Conservation (phyloP, 2,113 vertebrate genomes). For the Panthera leo region DNA sequence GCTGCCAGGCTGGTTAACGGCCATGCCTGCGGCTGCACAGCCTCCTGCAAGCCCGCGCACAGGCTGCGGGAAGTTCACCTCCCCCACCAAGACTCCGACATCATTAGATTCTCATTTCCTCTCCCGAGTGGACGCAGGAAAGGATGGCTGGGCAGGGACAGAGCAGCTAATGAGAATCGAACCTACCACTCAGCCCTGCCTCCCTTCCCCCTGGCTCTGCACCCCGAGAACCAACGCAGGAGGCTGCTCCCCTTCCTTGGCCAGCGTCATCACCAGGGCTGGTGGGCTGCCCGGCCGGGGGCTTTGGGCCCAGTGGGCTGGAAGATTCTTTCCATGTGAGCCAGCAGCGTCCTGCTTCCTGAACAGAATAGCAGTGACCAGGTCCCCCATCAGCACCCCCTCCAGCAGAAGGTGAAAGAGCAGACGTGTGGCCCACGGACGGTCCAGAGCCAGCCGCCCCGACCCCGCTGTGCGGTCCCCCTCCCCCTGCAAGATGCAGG, state of each 20-base stretch:
- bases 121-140: not conserved
- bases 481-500: too few species aligned
- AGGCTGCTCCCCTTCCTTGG: too few species aligned
- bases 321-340: not conserved
- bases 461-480: rapidly evolving
- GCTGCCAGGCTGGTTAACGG: too few species aligned
- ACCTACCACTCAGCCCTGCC: not conserved
- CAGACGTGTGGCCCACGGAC: not conserved
- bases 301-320: not conserved
- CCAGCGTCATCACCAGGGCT: not conserved
- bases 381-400: not conserved
- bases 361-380: not conserved
- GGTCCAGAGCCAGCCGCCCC: not conserved
- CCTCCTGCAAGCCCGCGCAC: not conserved
- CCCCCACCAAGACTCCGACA: too few species aligned
- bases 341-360: not conserved
- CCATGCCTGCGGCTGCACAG: not conserved
- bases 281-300: not conserved
- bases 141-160: rapidly evolving
- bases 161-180: rapidly evolving
- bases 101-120: not conserved
- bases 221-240: not conserved
- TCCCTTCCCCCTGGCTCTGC: not conserved
- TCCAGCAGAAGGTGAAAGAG: not conserved
- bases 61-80: not conserved